Evolutionary conservation across 2,113 vertebrate species (phyloP), one percentile per base, ranked within the genome.

Genomic region (Xyrauchen texanus): DNA sequence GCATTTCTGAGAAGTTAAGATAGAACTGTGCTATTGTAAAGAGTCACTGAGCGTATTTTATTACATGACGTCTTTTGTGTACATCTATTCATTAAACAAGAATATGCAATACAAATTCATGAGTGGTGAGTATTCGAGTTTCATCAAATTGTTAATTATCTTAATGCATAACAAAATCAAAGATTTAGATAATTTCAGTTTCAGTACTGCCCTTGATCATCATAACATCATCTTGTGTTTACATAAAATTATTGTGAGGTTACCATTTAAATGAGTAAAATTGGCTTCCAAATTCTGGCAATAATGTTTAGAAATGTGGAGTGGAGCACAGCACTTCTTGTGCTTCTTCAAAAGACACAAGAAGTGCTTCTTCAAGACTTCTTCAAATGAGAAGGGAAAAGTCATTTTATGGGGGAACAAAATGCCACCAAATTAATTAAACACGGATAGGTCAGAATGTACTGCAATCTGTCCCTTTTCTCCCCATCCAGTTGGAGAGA

Each of bases 401-500:
- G 68, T 81, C 46, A 13, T 81, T 80, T 74, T 83, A 84, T 53
- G 67, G 84, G 70, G 69, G 11, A 80, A 80, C 80, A 81, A 66
- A 90, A 75, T 49, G 42, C 80, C 86, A 88, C 65, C 81, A 85
- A 82, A 86, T 89, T 88, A 90, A 91, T 92, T 88, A 91, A 87
- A 77, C 51, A 68, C 47, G 84, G 85, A 34, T 34, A 81, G 84
- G 78, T 82, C 88, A 88, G 86, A 88, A 89, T 78, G 82, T 64
- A 79, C 72, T 68, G 51, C 68, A 73, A 76, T 80, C 78, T 44
- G 49, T 78, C 79, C 66, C 13, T 68, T 81, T 67, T 70, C 64
- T 81, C 77, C 79, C 70, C 85, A 75, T 72, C 68, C 79, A 77
- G 86, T 89, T 90, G 85, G 85, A 88, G 88, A 89, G 85, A 90